phyloP scores from a whole-genome alignment of 2,888 invertebrate species.

The Podabrus alpinus region DNA sequence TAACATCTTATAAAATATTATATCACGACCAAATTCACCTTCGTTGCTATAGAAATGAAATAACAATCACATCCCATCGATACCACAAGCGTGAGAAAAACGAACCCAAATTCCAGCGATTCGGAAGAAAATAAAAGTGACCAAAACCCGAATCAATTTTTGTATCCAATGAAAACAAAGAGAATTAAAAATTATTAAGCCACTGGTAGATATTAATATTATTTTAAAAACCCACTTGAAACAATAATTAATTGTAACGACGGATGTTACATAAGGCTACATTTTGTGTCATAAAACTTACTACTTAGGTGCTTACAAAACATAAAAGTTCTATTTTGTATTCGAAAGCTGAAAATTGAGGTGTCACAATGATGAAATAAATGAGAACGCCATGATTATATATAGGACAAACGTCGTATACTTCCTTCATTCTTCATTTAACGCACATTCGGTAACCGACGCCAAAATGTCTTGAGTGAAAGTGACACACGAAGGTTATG shows the following conservation, averaged over 20 bases:
- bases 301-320: not conserved
- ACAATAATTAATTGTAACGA: not conserved
- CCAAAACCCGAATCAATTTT: not conserved
- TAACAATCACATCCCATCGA: not conserved
- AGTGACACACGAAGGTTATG: conserved; percentile 39
- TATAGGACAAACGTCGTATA: not conserved
- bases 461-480: conserved; percentile 37
- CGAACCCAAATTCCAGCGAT: not conserved
- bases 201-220: not conserved
- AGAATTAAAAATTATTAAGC: not conserved
- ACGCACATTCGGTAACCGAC: not conserved
- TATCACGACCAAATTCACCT: not conserved
- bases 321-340: not conserved
- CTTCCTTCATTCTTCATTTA: not conserved
- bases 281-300: not conserved
- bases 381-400: not conserved
- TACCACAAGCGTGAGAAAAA: not conserved
- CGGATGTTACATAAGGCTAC: not conserved
- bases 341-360: not conserved
- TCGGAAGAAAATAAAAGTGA: not conserved
- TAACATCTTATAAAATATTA: not conserved
- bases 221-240: not conserved
- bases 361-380: not conserved
- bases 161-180: not conserved
- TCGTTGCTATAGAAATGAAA: not conserved